These are phyloP conservation scores for Rallus limicola DNA, from an alignment of 2,113 vertebrate species.

Conservation along the genomic window DNA sequence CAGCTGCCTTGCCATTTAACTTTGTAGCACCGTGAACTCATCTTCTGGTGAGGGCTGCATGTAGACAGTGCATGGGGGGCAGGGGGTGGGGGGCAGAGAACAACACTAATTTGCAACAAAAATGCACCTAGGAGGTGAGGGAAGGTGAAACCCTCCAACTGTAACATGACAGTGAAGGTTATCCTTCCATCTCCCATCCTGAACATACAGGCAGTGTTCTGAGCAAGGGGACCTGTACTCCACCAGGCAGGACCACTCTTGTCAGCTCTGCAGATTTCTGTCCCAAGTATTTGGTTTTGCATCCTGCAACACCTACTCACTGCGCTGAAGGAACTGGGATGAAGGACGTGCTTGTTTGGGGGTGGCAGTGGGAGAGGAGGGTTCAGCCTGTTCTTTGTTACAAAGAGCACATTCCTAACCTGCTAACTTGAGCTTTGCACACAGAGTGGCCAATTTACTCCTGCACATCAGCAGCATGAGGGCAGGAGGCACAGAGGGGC, in stretches of 20 bases:
- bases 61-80: neutral
- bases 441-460: neutral
- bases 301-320: neutral
- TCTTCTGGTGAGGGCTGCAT: conserved; percentile 9
- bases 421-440: conserved; percentile 14
- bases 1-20: conserved; percentile 41
- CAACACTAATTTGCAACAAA: neutral
- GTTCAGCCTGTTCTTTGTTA: neutral
- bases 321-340: neutral
- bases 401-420: conserved; percentile 31
- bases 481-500: neutral
- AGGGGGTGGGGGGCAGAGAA: neutral
- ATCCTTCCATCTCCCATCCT: neutral
- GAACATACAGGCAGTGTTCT: neutral
- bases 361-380: neutral
- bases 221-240: neutral
- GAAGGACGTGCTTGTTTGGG: neutral
- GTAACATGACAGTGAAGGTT: neutral
- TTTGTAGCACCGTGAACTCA: neutral
- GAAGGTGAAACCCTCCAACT: neutral
- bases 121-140: neutral
- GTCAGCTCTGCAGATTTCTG: neutral
- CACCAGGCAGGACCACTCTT: conserved; percentile 1
- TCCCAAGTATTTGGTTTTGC: neutral
- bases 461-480: neutral